Percentiles rank a stretch among this genome's conserved stretches.
These are phyloP conservation scores for Actias luna DNA, from an alignment of 2,888 invertebrate species.

Conservation along the genomic window DNA sequence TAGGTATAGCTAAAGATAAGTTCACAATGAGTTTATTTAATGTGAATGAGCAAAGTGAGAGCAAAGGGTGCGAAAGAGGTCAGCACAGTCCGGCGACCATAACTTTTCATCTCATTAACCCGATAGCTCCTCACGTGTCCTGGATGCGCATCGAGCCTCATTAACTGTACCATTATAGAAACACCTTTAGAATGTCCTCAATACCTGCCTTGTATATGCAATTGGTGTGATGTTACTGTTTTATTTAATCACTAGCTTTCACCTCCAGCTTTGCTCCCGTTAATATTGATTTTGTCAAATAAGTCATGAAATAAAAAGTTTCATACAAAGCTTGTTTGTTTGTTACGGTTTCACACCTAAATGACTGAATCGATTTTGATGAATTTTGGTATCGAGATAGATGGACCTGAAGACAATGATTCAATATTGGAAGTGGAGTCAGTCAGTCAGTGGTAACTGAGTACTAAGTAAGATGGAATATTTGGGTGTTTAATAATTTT, in stretches of 20 bases:
- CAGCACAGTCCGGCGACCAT: slow-evolving; percentile 70
- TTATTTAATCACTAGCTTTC: not conserved
- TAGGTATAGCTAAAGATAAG: slow-evolving; percentile 31
- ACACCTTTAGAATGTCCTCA: not conserved
- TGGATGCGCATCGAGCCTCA: slow-evolving; percentile 54
- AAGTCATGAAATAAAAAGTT: too few species aligned
- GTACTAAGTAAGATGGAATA: too few species aligned
- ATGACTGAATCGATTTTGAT: too few species aligned
- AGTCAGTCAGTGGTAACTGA: too few species aligned
- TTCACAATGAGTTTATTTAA: slow-evolving; percentile 46
- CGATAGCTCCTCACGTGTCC: slow-evolving; percentile 55
- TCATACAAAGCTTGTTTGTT: too few species aligned
- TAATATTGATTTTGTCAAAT: too few species aligned
- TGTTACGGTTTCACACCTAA: too few species aligned
- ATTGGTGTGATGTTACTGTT: not conserved
- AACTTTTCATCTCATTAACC: slow-evolving; percentile 75
- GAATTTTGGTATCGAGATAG: too few species aligned
- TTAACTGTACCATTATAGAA: slow-evolving; percentile 22
- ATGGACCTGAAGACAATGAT: too few species aligned
- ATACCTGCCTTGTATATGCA: not conserved
- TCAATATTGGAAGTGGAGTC: too few species aligned
- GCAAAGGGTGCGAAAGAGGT: slow-evolving; percentile 68
- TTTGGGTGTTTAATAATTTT: too few species aligned
- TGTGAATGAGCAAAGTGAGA: slow-evolving; percentile 54
- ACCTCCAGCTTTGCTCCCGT: too few species aligned